Evolutionary conservation across 2,888 invertebrate species (phyloP), one percentile per base, ranked within the genome.

Genomic region (Agriopis aurantiaria): DNA sequence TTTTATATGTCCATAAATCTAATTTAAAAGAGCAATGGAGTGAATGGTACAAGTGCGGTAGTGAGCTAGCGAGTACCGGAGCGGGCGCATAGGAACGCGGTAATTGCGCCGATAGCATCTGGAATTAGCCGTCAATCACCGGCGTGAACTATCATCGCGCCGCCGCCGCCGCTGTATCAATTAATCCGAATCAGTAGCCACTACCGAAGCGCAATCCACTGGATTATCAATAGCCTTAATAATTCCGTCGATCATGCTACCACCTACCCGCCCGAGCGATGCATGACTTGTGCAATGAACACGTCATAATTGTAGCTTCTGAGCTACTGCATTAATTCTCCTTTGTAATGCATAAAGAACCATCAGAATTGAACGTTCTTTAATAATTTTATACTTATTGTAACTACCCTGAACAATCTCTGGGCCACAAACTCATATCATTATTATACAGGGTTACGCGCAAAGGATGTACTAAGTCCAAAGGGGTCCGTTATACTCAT

Each of bases 41-140:
- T 55, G 53, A 41, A 52, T n/a, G 55, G 61, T 40, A 71, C 12
- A n/a, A 56, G 61, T 49, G 61, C 69, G 56, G 70, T 65, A 71
- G 74, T 61, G 53, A 53, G 14, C 33, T 65, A 71, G 74, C 63
- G 58, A 53, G 23, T 33, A 33, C 33, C 46, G 57, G 43, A 7
- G 12, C n/a, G 33, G 8, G 52, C 66, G 64, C 69, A 48, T 65
- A 78, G 77, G 83, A 80, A 81, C 80, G 82, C 78, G 81, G 90
- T 91, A 91, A 92, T 91, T 90, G 92, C 88, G 76, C 81, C 84
- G 93, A 93, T 93, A 93, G 88, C 90, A 93, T 93, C 92, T 91
- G 85, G 86, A 88, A 91, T 91, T 86, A 91, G 88, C 90, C 91
- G 91, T 93, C 93, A 92, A 92, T 93, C 93, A 89, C 87, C 83